Base-by-base conservation (phyloP, 1,140 invertebrate species). In the Drosophila bocki region DNA sequence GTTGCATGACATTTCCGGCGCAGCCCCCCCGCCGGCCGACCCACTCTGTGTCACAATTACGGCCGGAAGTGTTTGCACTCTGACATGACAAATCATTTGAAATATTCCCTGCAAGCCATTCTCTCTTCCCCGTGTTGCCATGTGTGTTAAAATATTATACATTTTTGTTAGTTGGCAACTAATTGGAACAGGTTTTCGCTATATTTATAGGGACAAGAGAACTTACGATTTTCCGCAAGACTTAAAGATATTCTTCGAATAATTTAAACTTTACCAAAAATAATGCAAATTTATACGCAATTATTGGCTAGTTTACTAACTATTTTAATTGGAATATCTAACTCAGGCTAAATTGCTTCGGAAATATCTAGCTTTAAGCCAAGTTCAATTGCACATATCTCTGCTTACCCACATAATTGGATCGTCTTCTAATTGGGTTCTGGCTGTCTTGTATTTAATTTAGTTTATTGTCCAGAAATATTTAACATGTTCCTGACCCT, bases 31-130 rank as follows among this genome's bases (percentile, higher is more conserved):
- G 9, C 9, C 35, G 1, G 3, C 3, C 7, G 3, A 11, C 8
- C 19, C 53, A 33, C 29, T n/a, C 29, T n/a, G 47, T 79, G 62
- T 47, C 41, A 71, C 42, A 37, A 71, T 72, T 72, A 50, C 50
- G 57, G 45, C 78, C 83, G 84, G 83, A 88, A 78, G 77, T 83
- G 80, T 77, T 53, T 87, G 71, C 67, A 80, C 65, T 84, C 77
- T 69, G 65, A 81, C 80, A 84, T 90, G 80, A 88, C 84, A 88
- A 88, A 88, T 88, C 77, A 88, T 88, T 90, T 84, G 80, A 70
- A 78, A 68, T 75, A 67, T 74, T 75, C 78, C 26, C 70, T 42
- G 70, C 42, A 41, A 70, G 29, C 60, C 61, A 59, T 62, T 65
- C 19, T 69, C 58, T 29, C 17, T 48, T 26, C 13, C 26, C 9